Evolutionary conservation across 1,140 invertebrate species (phyloP).

Genomic region (Drosophila parabipectinata): DNA sequence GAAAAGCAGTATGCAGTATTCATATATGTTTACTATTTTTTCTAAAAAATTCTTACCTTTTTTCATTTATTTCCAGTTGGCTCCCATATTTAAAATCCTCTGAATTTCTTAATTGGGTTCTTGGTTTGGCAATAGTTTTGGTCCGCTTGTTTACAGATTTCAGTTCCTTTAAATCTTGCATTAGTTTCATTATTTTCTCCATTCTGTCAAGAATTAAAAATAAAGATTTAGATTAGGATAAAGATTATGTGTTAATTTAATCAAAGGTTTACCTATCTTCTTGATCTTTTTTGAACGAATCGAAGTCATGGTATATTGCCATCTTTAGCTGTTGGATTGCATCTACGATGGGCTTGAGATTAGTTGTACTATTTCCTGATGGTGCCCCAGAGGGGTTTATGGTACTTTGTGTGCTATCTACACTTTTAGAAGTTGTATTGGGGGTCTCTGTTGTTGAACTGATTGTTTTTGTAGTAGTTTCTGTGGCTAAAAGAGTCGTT

Average conservation of each 20-base stretch:
- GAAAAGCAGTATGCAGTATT: no score
- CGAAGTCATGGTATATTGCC: not conserved
- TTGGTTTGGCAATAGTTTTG: constrained; percentile 1
- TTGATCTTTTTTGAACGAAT: not conserved
- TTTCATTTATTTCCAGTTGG: not conserved
- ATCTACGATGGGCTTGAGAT: not conserved
- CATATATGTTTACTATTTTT: no score
- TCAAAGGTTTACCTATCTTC: not conserved
- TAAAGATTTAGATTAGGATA: not conserved
- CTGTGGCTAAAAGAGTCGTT: not conserved
- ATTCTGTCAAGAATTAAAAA: not conserved
- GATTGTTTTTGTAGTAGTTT: not conserved
- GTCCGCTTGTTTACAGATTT: not conserved
- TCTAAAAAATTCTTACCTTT: not conserved
- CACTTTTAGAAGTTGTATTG: not conserved
- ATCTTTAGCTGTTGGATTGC: not conserved
- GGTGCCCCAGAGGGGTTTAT: not conserved
- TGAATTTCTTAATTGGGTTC: not conserved
- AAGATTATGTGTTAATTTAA: not conserved
- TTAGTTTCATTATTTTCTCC: not conserved
- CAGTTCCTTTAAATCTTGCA: not conserved
- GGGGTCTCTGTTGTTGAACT: not conserved
- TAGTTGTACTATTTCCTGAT: not conserved
- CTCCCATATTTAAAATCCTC: not conserved
- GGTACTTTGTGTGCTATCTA: not conserved